Evolutionary conservation across 1,140 invertebrate genomes (phyloP).

Genomic region (Tetramorium alpestre): DNA sequence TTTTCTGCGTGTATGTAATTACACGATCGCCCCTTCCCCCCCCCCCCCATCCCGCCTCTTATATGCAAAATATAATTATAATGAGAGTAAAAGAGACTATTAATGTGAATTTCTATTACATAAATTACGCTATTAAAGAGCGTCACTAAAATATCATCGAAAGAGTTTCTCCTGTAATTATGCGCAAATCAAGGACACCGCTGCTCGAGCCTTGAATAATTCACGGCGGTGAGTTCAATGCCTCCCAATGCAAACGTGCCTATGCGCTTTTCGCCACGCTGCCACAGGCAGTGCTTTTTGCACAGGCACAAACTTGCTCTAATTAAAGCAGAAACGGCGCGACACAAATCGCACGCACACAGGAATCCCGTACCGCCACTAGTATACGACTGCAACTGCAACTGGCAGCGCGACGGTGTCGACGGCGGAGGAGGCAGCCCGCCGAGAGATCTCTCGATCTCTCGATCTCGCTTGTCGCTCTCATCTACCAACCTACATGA

Average conservation of each 20-base stretch:
- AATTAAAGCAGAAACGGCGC: conserved; percentile 82
- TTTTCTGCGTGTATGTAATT: neutral
- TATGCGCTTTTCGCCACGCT: conserved; percentile 73
- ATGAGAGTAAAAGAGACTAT: neutral
- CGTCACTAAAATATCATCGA: conserved; percentile 14
- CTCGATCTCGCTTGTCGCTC: conserved; percentile 67
- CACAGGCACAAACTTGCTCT: conserved; percentile 81
- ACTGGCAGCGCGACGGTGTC: conserved; percentile 61
- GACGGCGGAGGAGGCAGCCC: conserved; percentile 9
- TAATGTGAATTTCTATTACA: neutral
- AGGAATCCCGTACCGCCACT: neutral
- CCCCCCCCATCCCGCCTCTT: no score
- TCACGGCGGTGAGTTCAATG: conserved; percentile 70
- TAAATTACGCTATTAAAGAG: conserved; percentile 9
- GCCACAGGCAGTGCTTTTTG: conserved; percentile 67
- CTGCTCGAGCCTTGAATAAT: conserved; percentile 56
- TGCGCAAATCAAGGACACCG: conserved; percentile 25
- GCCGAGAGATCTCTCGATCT: conserved; percentile 62
- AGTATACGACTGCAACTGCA: conserved; percentile 48
- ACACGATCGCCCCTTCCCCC: neutral
- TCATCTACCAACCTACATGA: conserved; percentile 79
- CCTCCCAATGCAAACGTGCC: conserved; percentile 74
- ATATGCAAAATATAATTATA: conserved; percentile 5
- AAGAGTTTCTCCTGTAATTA: conserved; percentile 55
- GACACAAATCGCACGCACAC: conserved; percentile 31